phyloP scores from a whole-genome alignment of 2,797 vertebrate genomes.

The Nannoperca australis region DNA sequence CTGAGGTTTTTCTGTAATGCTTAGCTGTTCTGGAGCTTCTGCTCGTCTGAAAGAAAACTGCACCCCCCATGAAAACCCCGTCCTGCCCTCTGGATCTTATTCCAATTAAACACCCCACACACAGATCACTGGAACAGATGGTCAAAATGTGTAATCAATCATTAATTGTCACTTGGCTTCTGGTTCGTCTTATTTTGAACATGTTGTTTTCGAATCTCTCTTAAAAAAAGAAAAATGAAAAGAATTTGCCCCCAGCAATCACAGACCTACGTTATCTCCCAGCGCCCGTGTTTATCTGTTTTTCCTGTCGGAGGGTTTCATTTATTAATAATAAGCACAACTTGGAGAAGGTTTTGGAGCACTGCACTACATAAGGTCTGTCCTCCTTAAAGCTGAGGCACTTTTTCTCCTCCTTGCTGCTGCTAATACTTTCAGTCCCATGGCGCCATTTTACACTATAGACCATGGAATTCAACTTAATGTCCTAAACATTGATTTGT shows the following conservation, averaged over 20 bases:
- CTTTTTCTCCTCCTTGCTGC: conserved; percentile 22
- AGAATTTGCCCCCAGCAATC: conserved; percentile 23
- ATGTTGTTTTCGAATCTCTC: conserved; percentile 20
- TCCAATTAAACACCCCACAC: conserved; percentile 54
- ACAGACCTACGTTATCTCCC: conserved; percentile 4
- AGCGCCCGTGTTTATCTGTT: conserved; percentile 37
- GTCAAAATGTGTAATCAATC: conserved; percentile 58
- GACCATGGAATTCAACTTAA: conserved; percentile 44
- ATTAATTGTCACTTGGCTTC: conserved; percentile 51
- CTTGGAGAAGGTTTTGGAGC: conserved; percentile 33
- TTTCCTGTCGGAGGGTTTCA: conserved; percentile 28
- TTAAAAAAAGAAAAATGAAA: conserved; percentile 3
- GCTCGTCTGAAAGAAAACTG: conserved; percentile 21
- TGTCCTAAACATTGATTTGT: conserved; percentile 59
- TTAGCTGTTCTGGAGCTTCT: conserved; percentile 17
- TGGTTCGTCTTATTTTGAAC: conserved; percentile 48
- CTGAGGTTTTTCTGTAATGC: conserved; percentile 10
- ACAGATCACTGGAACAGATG: conserved; percentile 60
- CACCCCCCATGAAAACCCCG: conserved; percentile 25
- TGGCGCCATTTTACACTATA: conserved; percentile 22
- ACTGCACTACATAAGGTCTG: neutral
- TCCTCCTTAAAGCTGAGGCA: conserved; percentile 25
- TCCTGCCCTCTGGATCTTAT: conserved; percentile 60
- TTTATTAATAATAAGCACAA: conserved; percentile 59
- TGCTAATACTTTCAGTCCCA: conserved; percentile 37